Evolutionary conservation across 2,888 invertebrate genomes (phyloP).

Genomic region (Xanthorhoe spadicearia): DNA sequence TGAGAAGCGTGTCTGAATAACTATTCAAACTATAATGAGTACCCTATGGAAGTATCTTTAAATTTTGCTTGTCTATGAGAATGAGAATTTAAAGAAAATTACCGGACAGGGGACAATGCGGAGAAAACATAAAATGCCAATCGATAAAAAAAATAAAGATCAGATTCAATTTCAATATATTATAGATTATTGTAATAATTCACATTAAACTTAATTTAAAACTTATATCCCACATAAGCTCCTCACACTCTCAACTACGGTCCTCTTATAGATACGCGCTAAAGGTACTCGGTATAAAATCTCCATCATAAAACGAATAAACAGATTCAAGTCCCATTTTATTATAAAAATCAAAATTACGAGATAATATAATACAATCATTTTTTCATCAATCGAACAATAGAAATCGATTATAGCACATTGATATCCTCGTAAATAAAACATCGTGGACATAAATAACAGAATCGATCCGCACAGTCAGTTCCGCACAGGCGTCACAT

Average conservation of each 20-base stretch:
- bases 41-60: background rate
- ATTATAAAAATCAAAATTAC: constrained; percentile 85
- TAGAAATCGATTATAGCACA: constrained; percentile 81
- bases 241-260: constrained; percentile 79
- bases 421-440: constrained; percentile 79
- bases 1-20: background rate
- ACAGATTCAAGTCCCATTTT: constrained; percentile 85
- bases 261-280: constrained; percentile 80
- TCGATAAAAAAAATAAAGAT: constrained; percentile 82
- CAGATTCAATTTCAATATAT: constrained; percentile 85
- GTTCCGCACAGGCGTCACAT: constrained; percentile 56
- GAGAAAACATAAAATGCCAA: constrained; percentile 74
- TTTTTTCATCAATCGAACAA: constrained; percentile 81
- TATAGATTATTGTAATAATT: constrained; percentile 85
- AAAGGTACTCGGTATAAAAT: constrained; percentile 84
- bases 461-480: constrained; percentile 70
- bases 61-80: background rate
- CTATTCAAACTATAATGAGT: background rate
- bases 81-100: background rate
- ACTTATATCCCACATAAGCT: constrained; percentile 84
- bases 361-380: constrained; percentile 79
- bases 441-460: constrained; percentile 82
- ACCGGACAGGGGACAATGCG: constrained; percentile 39
- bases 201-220: constrained; percentile 83
- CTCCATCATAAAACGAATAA: constrained; percentile 84